Conservation (phyloP, 2,113 vertebrate genomes). For the Todiramphus chloris region DNA sequence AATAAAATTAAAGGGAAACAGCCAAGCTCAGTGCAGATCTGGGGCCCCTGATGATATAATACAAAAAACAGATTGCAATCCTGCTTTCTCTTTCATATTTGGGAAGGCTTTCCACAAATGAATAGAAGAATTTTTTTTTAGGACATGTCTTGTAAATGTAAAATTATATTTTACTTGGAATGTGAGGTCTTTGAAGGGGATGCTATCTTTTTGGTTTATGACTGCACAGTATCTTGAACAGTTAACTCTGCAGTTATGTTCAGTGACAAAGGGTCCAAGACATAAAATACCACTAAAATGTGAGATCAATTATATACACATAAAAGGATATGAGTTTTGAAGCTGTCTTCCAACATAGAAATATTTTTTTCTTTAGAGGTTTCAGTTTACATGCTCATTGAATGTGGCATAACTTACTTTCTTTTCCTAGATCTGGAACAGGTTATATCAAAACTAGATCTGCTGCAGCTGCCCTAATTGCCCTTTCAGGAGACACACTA, state of each 20-base stretch:
- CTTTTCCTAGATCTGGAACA: constrained; percentile 58
- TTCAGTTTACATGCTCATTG: not conserved
- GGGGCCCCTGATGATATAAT: not conserved
- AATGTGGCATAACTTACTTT: not conserved
- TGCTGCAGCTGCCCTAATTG: constrained; percentile 72
- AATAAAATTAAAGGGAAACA: not conserved
- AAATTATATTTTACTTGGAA: not conserved
- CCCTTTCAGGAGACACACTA: constrained; percentile 78
- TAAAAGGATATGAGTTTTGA: not conserved
- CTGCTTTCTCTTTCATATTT: not conserved
- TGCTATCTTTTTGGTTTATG: not conserved
- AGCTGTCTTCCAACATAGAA: not conserved
- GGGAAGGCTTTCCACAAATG: not conserved
- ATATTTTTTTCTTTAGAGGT: not conserved
- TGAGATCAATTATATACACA: not conserved
- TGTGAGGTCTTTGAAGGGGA: not conserved
- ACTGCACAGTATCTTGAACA: not conserved
- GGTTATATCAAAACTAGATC: constrained; percentile 68
- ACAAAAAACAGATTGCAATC: not conserved
- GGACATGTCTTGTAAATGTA: not conserved
- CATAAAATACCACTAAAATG: not conserved
- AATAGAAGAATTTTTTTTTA: not conserved
- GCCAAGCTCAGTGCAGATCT: not conserved
- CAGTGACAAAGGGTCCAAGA: not conserved
- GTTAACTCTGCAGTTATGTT: not conserved